Evolutionary conservation across 2,113 vertebrate species (phyloP).

Genomic region (Gadus macrocephalus): DNA sequence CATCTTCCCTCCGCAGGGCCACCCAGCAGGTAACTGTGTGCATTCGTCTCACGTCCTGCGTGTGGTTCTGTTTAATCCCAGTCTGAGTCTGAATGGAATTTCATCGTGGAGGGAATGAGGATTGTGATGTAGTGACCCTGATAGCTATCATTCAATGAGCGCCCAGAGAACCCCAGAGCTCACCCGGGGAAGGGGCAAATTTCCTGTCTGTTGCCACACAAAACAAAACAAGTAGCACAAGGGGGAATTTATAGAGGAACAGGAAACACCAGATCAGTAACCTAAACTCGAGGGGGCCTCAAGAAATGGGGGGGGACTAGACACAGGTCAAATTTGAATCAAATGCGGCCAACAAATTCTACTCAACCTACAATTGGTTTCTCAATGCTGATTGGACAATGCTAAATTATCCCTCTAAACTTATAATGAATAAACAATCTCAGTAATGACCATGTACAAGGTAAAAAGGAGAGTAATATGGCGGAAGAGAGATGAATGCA

Average conservation of each 20-base stretch:
- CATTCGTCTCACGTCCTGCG: slow-evolving; percentile 45
- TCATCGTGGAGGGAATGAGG: slow-evolving; percentile 15
- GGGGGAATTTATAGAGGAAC: slow-evolving; percentile 63
- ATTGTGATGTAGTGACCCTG: slow-evolving; percentile 14
- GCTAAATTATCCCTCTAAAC: slow-evolving; percentile 8
- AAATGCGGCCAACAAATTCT: not conserved
- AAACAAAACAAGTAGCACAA: slow-evolving; percentile 30
- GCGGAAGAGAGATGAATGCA: slow-evolving; percentile 24
- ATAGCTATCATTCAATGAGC: not conserved
- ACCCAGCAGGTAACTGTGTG: slow-evolving; percentile 64
- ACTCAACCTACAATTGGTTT: not conserved
- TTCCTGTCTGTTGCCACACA: slow-evolving; percentile 43
- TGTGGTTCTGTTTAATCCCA: slow-evolving; percentile 6
- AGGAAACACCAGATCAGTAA: slow-evolving; percentile 36
- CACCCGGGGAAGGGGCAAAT: slow-evolving; percentile 47
- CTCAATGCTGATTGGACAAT: slow-evolving; percentile 25
- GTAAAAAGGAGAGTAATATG: slow-evolving; percentile 22
- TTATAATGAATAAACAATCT: not conserved
- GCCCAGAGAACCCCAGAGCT: not conserved
- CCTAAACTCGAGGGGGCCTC: slow-evolving; percentile 58
- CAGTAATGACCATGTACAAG: not conserved
- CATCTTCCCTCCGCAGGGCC: slow-evolving; percentile 56
- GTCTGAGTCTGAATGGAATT: slow-evolving; percentile 20
- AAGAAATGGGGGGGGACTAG: slow-evolving; percentile 49
- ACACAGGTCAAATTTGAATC: slow-evolving; percentile 15